Percentiles rank a stretch among this genome's conserved stretches.
Conservation (phyloP, 2,888 invertebrate genomes). For the Micropterix aruncella region DNA sequence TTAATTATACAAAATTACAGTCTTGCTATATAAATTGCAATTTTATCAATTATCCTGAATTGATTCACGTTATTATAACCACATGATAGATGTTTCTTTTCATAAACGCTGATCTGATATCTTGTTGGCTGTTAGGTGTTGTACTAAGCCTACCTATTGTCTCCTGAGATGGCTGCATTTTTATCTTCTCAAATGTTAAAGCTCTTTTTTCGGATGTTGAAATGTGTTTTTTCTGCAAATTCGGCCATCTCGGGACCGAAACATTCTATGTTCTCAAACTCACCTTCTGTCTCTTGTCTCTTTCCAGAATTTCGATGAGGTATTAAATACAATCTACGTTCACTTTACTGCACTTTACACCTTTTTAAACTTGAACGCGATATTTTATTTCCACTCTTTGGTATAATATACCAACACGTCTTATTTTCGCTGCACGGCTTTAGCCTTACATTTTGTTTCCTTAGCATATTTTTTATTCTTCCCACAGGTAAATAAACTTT, state of each 20-base stretch:
- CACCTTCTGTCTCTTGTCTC: slow-evolving; percentile 38
- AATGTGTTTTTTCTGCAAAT: slow-evolving; percentile 1
- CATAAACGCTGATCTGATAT: neutral
- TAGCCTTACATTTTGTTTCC: no score
- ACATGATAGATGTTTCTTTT: neutral
- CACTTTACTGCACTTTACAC: neutral
- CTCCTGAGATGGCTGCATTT: neutral
- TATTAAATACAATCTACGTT: slow-evolving; percentile 19
- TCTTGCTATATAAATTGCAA: neutral
- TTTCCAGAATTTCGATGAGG: slow-evolving; percentile 46
- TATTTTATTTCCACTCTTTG: no score
- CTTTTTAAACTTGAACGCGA: no score
- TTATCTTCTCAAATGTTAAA: slow-evolving; percentile 4
- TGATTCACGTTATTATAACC: neutral
- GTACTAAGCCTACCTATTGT: neutral
- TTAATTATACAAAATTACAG: no score
- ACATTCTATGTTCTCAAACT: slow-evolving; percentile 18
- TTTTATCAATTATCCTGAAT: neutral
- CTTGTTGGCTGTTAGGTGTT: neutral
- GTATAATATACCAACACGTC: no score
- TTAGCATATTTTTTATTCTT: no score
- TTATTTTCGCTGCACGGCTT: no score
- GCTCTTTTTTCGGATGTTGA: slow-evolving; percentile 5
- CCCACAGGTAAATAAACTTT: no score
- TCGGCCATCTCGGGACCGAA: neutral